Conservation (phyloP, 2,888 invertebrate genomes). For the Netelia fuscicornis region DNA sequence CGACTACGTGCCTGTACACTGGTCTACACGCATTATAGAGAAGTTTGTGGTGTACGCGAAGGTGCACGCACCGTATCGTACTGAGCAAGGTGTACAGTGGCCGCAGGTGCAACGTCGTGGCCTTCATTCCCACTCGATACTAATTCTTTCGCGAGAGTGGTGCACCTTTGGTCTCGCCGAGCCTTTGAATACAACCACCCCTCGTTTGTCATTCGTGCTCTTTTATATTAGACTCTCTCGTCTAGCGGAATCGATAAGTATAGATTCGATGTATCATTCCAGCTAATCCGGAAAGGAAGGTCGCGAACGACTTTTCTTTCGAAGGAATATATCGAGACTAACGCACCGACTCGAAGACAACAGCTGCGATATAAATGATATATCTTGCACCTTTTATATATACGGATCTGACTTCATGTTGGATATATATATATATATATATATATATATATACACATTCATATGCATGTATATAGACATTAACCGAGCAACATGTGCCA, state of each 20-base stretch:
- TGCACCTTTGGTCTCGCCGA: slow-evolving; percentile 64
- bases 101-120: slow-evolving; percentile 71
- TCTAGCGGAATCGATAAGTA: background rate
- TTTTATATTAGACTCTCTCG: slow-evolving; percentile 20
- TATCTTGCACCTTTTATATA: background rate
- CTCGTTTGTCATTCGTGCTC: slow-evolving; percentile 29
- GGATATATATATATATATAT: background rate
- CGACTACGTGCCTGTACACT: slow-evolving; percentile 35
- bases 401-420: background rate
- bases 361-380: slow-evolving; percentile 4
- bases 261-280: background rate
- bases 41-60: slow-evolving; percentile 43
- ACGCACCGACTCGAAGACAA: slow-evolving; percentile 47
- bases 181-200: slow-evolving; percentile 27
- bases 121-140: slow-evolving; percentile 79
- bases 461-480: background rate
- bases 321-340: slow-evolving; percentile 53
- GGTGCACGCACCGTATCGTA: slow-evolving; percentile 60
- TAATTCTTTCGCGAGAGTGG: slow-evolving; percentile 42
- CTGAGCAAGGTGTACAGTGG: slow-evolving; percentile 65
- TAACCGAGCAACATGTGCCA: background rate
- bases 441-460: background rate
- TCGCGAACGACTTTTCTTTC: slow-evolving; percentile 65
- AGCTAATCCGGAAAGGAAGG: slow-evolving; percentile 73
- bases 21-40: slow-evolving; percentile 43